Base-by-base conservation (phyloP, 2,797 vertebrate species). In the Xenentodon cancila region DNA sequence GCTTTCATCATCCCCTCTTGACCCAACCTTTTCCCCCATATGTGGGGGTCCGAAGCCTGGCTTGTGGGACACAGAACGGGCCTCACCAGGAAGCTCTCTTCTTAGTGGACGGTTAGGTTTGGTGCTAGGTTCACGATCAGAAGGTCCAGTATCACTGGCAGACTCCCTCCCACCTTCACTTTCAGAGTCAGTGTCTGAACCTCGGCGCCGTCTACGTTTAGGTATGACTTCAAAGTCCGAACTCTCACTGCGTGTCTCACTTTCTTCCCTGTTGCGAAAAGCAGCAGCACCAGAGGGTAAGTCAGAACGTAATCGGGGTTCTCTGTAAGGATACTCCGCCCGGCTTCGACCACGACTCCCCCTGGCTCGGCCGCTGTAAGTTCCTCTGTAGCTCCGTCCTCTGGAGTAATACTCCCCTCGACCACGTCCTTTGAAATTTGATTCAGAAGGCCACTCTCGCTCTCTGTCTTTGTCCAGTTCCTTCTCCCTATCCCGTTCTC, bases 181-280 rank as follows among this genome's bases (percentile, higher is more conserved):
- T 85, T 99, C 98, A 16, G 97, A 97, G 79, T 99, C 98, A 0
- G 97, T 98, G 90, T 99, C 95, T 0, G 98, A 99, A 27, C 97
- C 97, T 0, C 96, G 93, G 32, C 97, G 95, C 1, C 98, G 90
- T 9, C 97, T 89, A 6, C 98, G 94, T 77, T 99, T 99, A 1
- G 97, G 97, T 75, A 99, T 92, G 1, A 98, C 95, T 81, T 99
- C 97, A 75, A 97, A 97, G 87, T 99, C 98, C 0, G 98, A 99
- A 81, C 97, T 99, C 87, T 99, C 98, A 1, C 98, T 99, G n/a
- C 96, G 96, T 0, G 97, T 99, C 85, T 99, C 97, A 1, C 97
- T 99, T 83, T 99, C 98, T 73, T 99, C 98, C 42, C 98, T 90
- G 71, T 95, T 96, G 43, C 97, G 94, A 49, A 94, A 95, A 45